Base-by-base conservation (phyloP, 1,140 invertebrate genomes). In the Temnothorax nylanderi region DNA sequence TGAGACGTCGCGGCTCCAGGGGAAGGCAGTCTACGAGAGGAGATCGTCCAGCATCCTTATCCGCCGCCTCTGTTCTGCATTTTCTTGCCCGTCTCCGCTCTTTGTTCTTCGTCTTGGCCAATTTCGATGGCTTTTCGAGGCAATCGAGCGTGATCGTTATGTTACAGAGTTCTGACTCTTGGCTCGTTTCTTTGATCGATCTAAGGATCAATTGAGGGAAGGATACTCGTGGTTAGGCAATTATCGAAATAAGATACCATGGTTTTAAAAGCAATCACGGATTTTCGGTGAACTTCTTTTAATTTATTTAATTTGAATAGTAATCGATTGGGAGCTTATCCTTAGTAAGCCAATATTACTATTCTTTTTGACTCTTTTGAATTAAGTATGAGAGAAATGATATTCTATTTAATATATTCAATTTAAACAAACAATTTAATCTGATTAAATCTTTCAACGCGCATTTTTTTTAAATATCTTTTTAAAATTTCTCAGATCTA, bases 121-220 rank as follows among this genome's bases (percentile, higher is more conserved):
- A 89, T 86, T 72, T 82, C 87, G 69, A 26, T 65, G 16, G 74
- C 69, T 89, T 89, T 87, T 69, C 71, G 76, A 77, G 72, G 64
- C 60, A 47, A 88, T 89, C 47, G 69, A 32, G 49, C 62, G 58
- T 41, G 82, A 88, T 56, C 71, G 51, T 51, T 60, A 47, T 67
- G 58, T 86, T 69, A 37, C 84, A 80, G 58, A 86, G 37, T 80
- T 41, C 72, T 65, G 13, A 77, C n/a, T 56, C 18, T 6, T 72
- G 11, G 26, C 34, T 74, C 41, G 54, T 84, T 74, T 60, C 54
- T 60, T 75, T 60, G 54, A 75, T 62, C 80, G 41, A 75, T 21
- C 13, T 56, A 5, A 60, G n/a, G 18, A 75, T 60, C 26, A 34
- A 47, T 62, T 44, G 47, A 81, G 16, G 10, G 10, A 1, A 37